These are phyloP conservation scores for Pluvianellus socialis DNA, from an alignment of 2,113 vertebrate genomes.

Conservation along the genomic window DNA sequence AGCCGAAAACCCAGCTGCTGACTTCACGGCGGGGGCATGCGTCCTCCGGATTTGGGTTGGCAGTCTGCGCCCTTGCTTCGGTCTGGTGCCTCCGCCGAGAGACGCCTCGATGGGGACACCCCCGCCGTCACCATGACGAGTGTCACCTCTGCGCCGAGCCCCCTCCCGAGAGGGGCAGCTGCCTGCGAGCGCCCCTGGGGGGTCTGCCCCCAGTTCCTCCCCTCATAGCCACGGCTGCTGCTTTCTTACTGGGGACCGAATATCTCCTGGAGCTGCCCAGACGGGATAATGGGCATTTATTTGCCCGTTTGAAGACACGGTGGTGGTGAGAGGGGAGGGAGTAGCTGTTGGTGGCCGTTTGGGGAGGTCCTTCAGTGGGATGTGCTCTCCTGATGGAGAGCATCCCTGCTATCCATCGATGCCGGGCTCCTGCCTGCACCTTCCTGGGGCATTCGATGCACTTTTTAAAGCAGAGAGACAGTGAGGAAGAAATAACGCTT, in stretches of 20 bases:
- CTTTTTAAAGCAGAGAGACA: neutral
- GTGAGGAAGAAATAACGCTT: neutral
- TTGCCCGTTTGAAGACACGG: neutral
- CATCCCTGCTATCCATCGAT: neutral
- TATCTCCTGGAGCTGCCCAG: neutral
- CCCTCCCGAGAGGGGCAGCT: neutral
- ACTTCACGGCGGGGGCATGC: fast-evolving
- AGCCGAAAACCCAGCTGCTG: neutral
- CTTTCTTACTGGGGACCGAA: neutral
- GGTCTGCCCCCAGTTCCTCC: neutral
- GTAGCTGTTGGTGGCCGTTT: neutral
- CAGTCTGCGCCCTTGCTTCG: neutral
- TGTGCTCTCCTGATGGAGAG: neutral
- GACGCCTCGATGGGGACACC: neutral
- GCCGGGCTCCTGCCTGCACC: neutral
- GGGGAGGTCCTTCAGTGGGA: neutral
- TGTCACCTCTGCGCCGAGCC: fast-evolving
- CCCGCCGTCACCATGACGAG: neutral
- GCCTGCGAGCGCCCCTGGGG: fast-evolving
- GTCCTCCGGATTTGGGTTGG: neutral
- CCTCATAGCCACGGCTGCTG: neutral
- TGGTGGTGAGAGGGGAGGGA: neutral
- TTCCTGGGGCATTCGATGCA: neutral
- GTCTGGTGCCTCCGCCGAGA: neutral
- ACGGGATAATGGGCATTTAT: fast-evolving